phyloP scores from a whole-genome alignment of 1,140 invertebrate species.

The Philotrypesis tridentata region DNA sequence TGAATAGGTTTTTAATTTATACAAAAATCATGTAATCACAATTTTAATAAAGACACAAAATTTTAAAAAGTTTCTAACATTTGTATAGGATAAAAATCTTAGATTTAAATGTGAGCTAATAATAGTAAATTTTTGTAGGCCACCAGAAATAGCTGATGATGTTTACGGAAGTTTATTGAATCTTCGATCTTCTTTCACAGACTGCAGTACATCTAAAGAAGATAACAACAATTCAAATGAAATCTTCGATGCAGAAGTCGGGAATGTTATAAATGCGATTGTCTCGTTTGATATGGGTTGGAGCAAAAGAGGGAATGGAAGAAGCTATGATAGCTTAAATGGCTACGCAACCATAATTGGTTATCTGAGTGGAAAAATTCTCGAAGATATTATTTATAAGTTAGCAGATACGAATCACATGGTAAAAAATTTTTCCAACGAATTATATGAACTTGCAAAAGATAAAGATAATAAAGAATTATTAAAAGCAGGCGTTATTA shows the following conservation, averaged over 20 bases:
- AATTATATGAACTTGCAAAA: background rate
- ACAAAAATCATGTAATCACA: no score
- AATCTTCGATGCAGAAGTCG: background rate
- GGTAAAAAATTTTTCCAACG: background rate
- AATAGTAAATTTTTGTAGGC: no score
- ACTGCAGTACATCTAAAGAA: background rate
- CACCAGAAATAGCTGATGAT: no score
- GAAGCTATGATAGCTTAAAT: background rate
- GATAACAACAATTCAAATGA: background rate
- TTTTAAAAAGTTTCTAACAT: no score
- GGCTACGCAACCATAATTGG: background rate
- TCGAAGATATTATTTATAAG: background rate
- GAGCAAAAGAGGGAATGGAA: background rate
- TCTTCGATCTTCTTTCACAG: background rate
- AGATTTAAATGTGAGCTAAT: no score
- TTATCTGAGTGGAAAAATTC: background rate
- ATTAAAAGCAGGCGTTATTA: background rate
- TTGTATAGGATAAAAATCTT: no score
- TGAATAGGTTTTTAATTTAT: no score
- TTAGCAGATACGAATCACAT: background rate
- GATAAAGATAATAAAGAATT: background rate
- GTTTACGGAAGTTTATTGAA: background rate
- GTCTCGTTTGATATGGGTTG: background rate
- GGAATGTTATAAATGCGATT: background rate
- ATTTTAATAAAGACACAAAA: no score